Evolutionary conservation across 2,113 vertebrate species (phyloP).

Genomic region (Campylorhamphus procurvoides): DNA sequence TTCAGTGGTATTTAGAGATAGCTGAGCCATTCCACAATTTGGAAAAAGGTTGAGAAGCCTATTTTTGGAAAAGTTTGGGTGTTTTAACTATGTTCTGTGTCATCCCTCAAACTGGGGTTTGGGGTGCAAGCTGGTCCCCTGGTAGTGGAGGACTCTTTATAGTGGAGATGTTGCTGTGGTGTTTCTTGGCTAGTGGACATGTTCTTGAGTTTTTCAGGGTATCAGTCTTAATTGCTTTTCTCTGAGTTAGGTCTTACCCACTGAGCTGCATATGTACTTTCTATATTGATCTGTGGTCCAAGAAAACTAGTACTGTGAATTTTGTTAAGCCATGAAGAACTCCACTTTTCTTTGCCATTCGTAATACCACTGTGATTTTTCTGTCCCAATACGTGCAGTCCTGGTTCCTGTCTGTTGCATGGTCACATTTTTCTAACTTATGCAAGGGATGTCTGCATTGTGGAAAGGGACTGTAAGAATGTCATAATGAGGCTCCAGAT

Average conservation of each 20-base stretch:
- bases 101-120: not conserved
- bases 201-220: not conserved
- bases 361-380: not conserved
- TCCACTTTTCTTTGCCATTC: not conserved
- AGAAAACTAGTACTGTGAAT: not conserved
- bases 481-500: not conserved
- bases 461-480: not conserved
- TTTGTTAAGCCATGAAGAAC: not conserved
- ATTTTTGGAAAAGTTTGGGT: not conserved
- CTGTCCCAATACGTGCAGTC: not conserved
- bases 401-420: not conserved
- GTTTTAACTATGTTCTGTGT: not conserved
- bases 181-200: not conserved
- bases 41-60: not conserved
- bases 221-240: not conserved
- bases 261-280: not conserved
- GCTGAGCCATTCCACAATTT: not conserved
- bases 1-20: constrained; percentile 18
- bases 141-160: not conserved
- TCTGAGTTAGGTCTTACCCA: not conserved
- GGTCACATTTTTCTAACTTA: not conserved
- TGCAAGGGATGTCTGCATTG: not conserved
- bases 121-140: not conserved
- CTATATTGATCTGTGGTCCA: not conserved
- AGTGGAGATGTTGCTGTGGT: not conserved